Conservation (phyloP, 2,888 invertebrate species). For the Calliopum simillimum region DNA sequence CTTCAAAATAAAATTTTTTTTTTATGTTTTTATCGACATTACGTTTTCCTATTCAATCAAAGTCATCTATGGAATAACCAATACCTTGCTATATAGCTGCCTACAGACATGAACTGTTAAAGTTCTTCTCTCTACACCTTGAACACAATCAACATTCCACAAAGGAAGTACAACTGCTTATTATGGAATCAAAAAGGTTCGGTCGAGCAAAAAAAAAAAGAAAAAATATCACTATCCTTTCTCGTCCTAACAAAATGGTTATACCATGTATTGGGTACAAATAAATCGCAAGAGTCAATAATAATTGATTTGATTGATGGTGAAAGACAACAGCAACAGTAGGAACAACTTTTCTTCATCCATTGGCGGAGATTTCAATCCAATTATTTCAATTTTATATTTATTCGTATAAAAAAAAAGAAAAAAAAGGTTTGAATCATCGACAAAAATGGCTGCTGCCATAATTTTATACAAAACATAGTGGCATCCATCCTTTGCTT, state of each 20-base stretch:
- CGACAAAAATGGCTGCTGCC: conserved; percentile 19
- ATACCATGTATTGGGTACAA: not conserved
- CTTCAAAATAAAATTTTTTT: too few species aligned
- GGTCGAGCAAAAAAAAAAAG: not conserved
- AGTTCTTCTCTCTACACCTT: too few species aligned
- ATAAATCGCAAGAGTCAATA: conserved; percentile 53
- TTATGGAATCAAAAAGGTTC: conserved; percentile 9
- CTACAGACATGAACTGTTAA: too few species aligned
- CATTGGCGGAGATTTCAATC: conserved; percentile 18
- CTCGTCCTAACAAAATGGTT: not conserved
- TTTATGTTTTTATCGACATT: too few species aligned
- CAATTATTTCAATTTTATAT: conserved; percentile 7
- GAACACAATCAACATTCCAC: not conserved
- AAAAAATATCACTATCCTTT: conserved; percentile 7
- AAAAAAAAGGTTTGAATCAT: too few species aligned
- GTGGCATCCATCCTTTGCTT: too few species aligned
- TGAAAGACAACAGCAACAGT: conserved; percentile 3
- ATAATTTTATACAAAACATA: too few species aligned
- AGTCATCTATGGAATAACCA: too few species aligned
- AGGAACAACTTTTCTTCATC: not conserved
- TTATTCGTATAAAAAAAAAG: not conserved
- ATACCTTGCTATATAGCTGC: too few species aligned
- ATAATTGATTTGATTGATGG: conserved; percentile 67
- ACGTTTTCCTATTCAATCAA: too few species aligned
- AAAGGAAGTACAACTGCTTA: conserved; percentile 2